These are phyloP conservation scores for Mesoclemmys tuberculata DNA, from an alignment of 2,113 vertebrate species.

Conservation along the genomic window DNA sequence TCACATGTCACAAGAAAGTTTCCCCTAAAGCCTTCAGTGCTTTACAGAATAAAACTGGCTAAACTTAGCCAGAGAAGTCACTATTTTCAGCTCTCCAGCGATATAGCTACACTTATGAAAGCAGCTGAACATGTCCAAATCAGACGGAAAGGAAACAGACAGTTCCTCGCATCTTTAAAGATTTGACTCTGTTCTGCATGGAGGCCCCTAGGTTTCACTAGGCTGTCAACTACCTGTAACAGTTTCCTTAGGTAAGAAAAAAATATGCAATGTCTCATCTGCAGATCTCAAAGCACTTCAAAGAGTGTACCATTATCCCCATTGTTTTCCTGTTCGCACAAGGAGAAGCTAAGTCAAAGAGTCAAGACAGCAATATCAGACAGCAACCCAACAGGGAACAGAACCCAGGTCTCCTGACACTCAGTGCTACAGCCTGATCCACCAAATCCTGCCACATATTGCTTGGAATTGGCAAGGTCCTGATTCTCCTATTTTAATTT, in stretches of 20 bases:
- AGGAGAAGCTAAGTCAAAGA: not conserved
- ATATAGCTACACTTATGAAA: not conserved
- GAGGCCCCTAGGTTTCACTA: not conserved
- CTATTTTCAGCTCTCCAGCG: not conserved
- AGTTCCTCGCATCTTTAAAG: not conserved
- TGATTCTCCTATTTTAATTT: not conserved
- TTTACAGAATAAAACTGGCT: not conserved
- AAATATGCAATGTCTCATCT: not conserved
- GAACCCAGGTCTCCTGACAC: not conserved
- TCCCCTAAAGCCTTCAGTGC: not conserved
- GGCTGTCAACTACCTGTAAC: not conserved
- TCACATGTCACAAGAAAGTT: not conserved
- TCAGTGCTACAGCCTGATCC: not conserved
- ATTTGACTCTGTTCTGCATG: not conserved
- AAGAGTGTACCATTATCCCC: not conserved
- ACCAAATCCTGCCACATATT: not conserved
- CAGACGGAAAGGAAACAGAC: not conserved
- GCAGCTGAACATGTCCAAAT: not conserved
- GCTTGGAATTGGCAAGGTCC: not conserved
- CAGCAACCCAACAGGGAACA: not conserved
- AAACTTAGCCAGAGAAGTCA: not conserved
- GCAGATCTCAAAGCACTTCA: not conserved
- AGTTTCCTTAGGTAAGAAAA: not conserved
- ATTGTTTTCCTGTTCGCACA: not conserved
- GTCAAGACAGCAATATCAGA: accelerated